These are phyloP conservation scores for Peromyscus maniculatus DNA, from an alignment of 2,113 vertebrate genomes.

Conservation along the genomic window DNA sequence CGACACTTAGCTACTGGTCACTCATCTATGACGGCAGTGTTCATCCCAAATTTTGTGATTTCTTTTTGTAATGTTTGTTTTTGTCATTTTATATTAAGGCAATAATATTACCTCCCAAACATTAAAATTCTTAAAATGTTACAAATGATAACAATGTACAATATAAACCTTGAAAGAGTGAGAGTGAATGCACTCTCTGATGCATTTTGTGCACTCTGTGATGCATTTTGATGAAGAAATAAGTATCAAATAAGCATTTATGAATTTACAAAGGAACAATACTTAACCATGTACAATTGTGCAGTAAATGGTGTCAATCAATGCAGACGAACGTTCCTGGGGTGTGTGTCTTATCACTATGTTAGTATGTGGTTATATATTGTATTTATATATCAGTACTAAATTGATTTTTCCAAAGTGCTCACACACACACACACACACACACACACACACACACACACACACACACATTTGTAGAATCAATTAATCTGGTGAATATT, in stretches of 20 bases:
- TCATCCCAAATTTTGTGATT: neutral
- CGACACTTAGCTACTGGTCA: neutral
- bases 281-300: neutral
- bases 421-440: neutral
- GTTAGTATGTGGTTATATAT: neutral
- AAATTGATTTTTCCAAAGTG: neutral
- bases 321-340: neutral
- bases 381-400: neutral
- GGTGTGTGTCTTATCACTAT: neutral
- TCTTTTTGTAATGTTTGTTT: neutral
- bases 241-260: slow-evolving; percentile 19
- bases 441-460: neutral
- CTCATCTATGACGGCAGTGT: neutral
- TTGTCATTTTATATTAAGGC: slow-evolving; percentile 17
- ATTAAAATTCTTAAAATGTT: slow-evolving; percentile 39
- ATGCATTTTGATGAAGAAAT: neutral
- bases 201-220: neutral
- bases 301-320: neutral
- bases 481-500: neutral
- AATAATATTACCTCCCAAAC: neutral
- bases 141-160: neutral
- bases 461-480: neutral
- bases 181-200: neutral
- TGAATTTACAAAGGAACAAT: neutral
- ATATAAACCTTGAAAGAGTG: neutral